Conservation (phyloP, 2,113 vertebrate species). For the Pachyramphus minor region DNA sequence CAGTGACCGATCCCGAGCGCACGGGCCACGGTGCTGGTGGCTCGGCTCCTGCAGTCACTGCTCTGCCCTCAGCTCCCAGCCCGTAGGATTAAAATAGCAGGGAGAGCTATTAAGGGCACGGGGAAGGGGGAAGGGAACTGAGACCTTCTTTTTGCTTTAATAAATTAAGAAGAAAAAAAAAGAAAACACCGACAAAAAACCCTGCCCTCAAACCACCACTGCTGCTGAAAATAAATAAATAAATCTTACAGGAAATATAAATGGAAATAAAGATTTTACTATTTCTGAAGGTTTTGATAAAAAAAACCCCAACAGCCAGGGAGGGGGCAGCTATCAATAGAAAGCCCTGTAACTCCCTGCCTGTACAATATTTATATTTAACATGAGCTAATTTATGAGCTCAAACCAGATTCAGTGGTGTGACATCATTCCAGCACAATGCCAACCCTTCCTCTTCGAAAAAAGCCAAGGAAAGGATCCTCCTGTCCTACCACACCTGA, state of each 20-base stretch:
- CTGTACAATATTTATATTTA: not conserved
- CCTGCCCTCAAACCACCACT: not conserved
- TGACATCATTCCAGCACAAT: not conserved
- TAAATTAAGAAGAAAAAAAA: not conserved
- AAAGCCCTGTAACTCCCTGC: not conserved
- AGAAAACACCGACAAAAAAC: not conserved
- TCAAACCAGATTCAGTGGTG: not conserved
- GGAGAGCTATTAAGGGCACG: conserved; percentile 67
- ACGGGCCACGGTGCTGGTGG: not conserved
- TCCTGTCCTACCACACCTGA: not conserved
- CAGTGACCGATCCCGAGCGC: not conserved
- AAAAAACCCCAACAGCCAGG: not conserved
- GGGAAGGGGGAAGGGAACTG: conserved; percentile 69
- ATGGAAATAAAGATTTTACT: conserved; percentile 70
- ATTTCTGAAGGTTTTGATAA: conserved; percentile 35
- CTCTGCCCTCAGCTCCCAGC: conserved; percentile 67
- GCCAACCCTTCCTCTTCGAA: not conserved
- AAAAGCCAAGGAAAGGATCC: not conserved
- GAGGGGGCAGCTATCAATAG: not conserved
- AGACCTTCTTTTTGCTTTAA: conserved; percentile 31
- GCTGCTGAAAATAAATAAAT: not conserved
- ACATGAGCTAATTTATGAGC: not conserved
- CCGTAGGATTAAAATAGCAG: conserved; percentile 72
- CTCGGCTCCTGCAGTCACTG: conserved; percentile 51
- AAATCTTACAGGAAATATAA: not conserved